These are phyloP conservation scores for Paralichthys olivaceus DNA, from an alignment of 2,113 vertebrate genomes.

Conservation along the genomic window DNA sequence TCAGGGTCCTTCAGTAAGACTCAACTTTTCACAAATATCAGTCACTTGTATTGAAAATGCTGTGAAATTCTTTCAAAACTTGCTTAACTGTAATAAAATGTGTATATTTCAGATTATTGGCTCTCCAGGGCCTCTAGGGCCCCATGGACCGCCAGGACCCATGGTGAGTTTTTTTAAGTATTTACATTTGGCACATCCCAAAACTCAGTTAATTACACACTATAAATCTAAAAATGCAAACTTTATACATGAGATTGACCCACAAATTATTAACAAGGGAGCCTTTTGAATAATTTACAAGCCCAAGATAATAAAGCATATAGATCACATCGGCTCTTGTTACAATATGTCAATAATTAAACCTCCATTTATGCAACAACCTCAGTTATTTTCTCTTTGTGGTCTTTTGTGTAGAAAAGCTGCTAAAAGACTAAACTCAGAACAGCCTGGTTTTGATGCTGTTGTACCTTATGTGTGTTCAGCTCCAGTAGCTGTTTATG, in stretches of 20 bases:
- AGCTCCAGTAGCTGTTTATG: no score
- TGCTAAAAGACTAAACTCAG: no score
- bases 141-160: slow-evolving; percentile 94
- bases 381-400: no score
- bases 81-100: background rate
- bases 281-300: no score
- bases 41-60: background rate
- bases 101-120: slow-evolving; percentile 87
- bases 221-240: no score
- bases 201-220: background rate
- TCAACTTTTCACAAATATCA: background rate
- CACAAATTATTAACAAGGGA: background rate
- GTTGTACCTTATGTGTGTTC: no score
- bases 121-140: slow-evolving; percentile 90
- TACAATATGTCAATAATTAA: no score
- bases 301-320: no score
- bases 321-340: no score
- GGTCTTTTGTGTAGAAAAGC: no score
- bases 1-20: slow-evolving; percentile 92
- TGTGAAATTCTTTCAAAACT: background rate
- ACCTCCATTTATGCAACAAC: no score
- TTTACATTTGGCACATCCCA: background rate
- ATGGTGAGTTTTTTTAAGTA: slow-evolving; percentile 88
- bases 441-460: no score
- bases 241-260: background rate